A percentile compares a stretch with the other conserved stretches of the same genome.
Evolutionary conservation across 92 coral and sea anemone species (phyloP).

Genomic region (Galaxea fascicularis): DNA sequence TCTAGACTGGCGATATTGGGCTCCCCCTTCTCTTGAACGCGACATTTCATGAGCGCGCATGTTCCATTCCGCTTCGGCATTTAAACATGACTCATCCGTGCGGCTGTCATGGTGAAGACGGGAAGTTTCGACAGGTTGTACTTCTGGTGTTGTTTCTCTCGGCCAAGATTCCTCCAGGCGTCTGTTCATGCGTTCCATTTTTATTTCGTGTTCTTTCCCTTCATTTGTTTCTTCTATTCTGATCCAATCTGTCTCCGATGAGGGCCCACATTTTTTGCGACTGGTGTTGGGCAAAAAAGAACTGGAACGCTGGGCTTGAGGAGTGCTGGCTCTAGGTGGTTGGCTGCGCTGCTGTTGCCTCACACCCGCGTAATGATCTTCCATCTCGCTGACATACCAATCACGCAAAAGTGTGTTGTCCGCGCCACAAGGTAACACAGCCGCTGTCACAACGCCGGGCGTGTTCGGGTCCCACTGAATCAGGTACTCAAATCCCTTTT

Average conservation of each 20-base stretch:
- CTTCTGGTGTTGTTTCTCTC: neutral
- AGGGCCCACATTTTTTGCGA: neutral
- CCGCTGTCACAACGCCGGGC: conserved; percentile 16
- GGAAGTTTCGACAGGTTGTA: neutral
- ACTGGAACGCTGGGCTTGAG: neutral
- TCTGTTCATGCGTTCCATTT: neutral
- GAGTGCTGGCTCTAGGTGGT: neutral
- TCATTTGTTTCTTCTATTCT: neutral
- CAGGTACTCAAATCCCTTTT: neutral
- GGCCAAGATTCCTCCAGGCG: conserved; percentile 42
- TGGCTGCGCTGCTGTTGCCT: neutral
- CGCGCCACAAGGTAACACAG: conserved; percentile 8
- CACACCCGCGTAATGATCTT: conserved; percentile 1
- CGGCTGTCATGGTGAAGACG: neutral
- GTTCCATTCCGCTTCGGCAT: neutral
- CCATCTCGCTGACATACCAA: conserved; percentile 48
- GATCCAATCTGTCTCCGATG: neutral
- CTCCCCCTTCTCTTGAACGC: neutral
- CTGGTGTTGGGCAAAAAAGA: neutral
- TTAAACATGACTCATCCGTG: neutral
- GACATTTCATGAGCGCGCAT: neutral
- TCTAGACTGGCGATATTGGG: neutral
- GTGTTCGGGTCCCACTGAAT: conserved; percentile 43
- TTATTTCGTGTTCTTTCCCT: neutral
- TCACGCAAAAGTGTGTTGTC: conserved; percentile 31